Conservation (phyloP, 2,113 vertebrate genomes). For the Oreochromis spilurus region DNA sequence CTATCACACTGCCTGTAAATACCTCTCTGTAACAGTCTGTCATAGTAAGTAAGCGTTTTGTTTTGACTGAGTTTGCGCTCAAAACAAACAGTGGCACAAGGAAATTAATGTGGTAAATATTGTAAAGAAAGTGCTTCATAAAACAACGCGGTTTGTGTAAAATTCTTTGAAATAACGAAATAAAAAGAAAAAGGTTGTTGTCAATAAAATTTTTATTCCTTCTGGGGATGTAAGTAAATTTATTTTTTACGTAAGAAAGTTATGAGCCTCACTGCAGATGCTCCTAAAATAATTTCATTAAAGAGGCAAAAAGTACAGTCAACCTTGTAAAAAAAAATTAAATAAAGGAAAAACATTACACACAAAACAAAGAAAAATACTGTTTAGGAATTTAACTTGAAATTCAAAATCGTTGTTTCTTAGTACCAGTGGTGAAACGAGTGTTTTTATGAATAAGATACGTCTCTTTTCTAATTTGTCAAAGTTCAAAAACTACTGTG, state of each 20-base stretch:
- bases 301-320: background rate
- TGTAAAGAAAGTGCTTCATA: background rate
- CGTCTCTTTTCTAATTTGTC: background rate
- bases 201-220: accelerated
- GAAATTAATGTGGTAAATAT: background rate
- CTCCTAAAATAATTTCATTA: background rate
- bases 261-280: background rate
- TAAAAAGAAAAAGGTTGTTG: background rate
- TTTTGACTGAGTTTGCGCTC: background rate
- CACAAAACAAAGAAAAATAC: background rate
- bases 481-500: background rate
- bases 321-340: background rate
- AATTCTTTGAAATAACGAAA: background rate
- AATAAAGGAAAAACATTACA: background rate
- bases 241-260: background rate
- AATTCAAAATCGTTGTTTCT: background rate
- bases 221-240: background rate
- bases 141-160: background rate
- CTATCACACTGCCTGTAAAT: background rate
- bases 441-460: background rate
- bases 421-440: background rate
- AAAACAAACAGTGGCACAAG: background rate
- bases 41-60: background rate
- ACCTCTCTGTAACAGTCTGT: background rate
- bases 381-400: background rate